Evolutionary conservation across 1,140 invertebrate genomes (phyloP), one percentile per base, ranked within the genome.

Genomic region (Drosophila willistoni): DNA sequence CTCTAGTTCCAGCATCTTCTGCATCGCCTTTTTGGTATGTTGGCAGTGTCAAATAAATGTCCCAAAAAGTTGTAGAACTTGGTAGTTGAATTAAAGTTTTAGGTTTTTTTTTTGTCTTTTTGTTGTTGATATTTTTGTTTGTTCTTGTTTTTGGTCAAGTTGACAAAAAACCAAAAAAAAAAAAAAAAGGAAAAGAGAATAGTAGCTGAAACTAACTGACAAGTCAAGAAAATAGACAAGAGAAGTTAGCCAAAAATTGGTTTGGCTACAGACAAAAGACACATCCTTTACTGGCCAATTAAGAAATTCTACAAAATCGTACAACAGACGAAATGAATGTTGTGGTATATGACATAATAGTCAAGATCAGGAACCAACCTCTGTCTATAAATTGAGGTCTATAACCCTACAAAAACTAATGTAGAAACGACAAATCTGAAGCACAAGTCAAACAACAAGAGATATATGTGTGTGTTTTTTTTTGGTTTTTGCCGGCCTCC

Each of bases 391-490:
- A 7, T 12, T 51, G n/a, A 22, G 44, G 44, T 51, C 44, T 51
- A 51, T 51, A 51, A 51, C 44, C 44, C 44, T 51, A 51, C 44
- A 51, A 51, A 51, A 25, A 47, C 3, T 19, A 19, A 22, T 22
- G 17, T 22, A 10, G 22, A 60, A 68, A 42, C 47, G 66, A 39
- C 55, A 39, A 60, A 70, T 12, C 29, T 59, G 56, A 70, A 71
- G 62, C 68, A 42, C 42, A 63, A 71, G 68, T 57, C 33, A 75
- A 75, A 67, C 34, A 74, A 36, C 17, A 51, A 59, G 51, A 59
- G 22, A 22, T 51, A 7, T 51, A 14, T 51, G 34, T 36, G 34
- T 36, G 34, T 34, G 33, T 34, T 0, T 34, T 7, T 34, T 7
- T 44, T 44, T 14, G 19, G 1, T 22, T 51, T 63, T 72, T 13